These are phyloP conservation scores for Anastatus disparis DNA, from an alignment of 1,140 invertebrate genomes.

Conservation along the genomic window DNA sequence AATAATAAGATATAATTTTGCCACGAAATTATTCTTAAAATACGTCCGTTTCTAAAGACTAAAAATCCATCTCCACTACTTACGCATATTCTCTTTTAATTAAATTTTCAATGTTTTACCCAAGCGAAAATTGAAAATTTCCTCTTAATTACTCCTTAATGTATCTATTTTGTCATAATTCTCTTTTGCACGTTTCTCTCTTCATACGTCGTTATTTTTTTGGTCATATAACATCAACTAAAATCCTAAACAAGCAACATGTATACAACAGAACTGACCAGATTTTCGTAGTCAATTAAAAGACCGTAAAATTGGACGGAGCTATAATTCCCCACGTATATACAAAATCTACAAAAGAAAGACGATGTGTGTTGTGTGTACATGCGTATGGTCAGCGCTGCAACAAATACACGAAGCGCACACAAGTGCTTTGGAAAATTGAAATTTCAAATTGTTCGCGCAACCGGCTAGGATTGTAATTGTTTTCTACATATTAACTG, in stretches of 20 bases:
- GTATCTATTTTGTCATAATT: not conserved
- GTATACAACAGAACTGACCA: too few species aligned
- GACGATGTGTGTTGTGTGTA: not conserved
- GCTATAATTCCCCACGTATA: not conserved
- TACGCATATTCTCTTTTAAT: too few species aligned
- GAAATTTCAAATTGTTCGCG: not conserved
- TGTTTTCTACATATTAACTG: constrained; percentile 7
- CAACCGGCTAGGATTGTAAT: not conserved
- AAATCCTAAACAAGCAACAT: too few species aligned
- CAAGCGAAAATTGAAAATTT: not conserved
- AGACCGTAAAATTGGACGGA: constrained; percentile 14
- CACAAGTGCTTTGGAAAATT: not conserved
- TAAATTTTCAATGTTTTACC: too few species aligned
- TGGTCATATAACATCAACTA: too few species aligned
- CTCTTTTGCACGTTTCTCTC: not conserved
- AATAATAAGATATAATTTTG: too few species aligned
- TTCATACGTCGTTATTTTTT: too few species aligned
- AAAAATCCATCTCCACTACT: too few species aligned
- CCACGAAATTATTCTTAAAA: too few species aligned
- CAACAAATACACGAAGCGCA: too few species aligned
- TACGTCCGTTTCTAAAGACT: too few species aligned
- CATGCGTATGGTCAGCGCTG: not conserved
- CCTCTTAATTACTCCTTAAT: not conserved
- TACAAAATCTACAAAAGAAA: constrained; percentile 22
- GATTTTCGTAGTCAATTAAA: constrained; percentile 14